Evolutionary conservation across 2,113 vertebrate genomes (phyloP).

Genomic region (Vimba vimba): DNA sequence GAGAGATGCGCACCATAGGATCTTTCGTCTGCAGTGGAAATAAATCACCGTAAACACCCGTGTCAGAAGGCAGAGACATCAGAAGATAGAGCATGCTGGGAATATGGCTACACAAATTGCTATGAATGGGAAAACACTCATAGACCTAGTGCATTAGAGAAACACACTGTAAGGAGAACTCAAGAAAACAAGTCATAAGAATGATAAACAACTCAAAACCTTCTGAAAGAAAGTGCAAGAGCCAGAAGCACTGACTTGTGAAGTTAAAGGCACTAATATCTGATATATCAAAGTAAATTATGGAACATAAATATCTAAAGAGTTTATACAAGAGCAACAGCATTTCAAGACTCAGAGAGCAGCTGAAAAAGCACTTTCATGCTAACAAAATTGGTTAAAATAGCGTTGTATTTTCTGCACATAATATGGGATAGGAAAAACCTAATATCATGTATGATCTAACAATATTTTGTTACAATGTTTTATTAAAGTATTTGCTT

Average conservation of each 20-base stretch:
- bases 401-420: not conserved
- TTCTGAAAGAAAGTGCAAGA: not conserved
- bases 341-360: not conserved
- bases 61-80: constrained; percentile 32
- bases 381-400: not conserved
- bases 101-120: not conserved
- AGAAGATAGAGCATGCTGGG: not conserved
- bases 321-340: not conserved
- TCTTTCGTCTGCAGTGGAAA: constrained; percentile 84
- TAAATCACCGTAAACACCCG: constrained; percentile 20
- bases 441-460: not conserved
- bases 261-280: not conserved
- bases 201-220: not conserved
- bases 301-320: not conserved
- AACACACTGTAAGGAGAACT: not conserved
- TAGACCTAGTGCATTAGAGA: not conserved
- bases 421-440: not conserved
- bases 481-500: no score
- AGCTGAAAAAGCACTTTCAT: not conserved
- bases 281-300: not conserved
- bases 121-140: not conserved
- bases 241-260: not conserved
- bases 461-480: no score
- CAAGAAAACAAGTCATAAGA: not conserved
- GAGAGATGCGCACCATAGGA: constrained; percentile 85